phyloP scores from a whole-genome alignment of 2,797 vertebrate genomes.

The Erpetoichthys calabaricus region DNA sequence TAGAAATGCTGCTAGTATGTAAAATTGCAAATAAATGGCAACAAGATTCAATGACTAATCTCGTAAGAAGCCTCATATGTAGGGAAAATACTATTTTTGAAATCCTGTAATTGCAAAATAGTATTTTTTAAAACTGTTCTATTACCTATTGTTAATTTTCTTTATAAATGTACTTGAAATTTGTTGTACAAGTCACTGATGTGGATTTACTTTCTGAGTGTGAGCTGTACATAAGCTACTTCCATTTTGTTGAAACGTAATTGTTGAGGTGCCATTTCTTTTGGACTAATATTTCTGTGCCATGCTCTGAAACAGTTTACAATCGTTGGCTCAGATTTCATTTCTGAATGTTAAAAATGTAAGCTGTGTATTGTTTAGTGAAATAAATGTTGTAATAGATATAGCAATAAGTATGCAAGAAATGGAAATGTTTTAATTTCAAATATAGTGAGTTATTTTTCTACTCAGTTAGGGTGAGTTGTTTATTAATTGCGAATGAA shows the following conservation, averaged over 20 bases:
- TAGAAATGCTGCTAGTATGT: too few relatives aligned
- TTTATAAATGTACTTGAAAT: conserved; percentile 1
- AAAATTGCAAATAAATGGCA: too few relatives aligned
- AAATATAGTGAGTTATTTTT: conserved; percentile 56
- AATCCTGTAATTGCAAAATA: too few relatives aligned
- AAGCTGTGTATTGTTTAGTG: conserved; percentile 6
- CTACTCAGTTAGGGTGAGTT: conserved; percentile 36
- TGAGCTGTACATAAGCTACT: conserved; percentile 6
- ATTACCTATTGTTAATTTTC: conserved; percentile 2
- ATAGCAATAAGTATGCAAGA: conserved; percentile 33
- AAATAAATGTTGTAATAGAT: conserved; percentile 19
- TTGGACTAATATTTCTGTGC: conserved; percentile 1
- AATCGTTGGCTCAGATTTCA: conserved; percentile 5
- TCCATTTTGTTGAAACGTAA: conserved; percentile 1
- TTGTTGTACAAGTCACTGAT: neutral
- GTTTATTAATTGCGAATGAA: conserved; percentile 6
- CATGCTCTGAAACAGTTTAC: neutral
- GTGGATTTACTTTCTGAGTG: neutral
- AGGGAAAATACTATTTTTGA: too few relatives aligned
- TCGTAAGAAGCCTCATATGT: too few relatives aligned
- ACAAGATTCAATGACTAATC: too few relatives aligned
- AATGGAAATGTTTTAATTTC: conserved; percentile 36
- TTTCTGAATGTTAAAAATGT: conserved; percentile 11
- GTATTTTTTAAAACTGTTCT: neutral
- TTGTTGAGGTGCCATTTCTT: neutral